Percentiles rank a stretch among this genome's conserved stretches.
Evolutionary conservation across 2,797 vertebrate species (phyloP).

Genomic region (Cichlasoma orientale): DNA sequence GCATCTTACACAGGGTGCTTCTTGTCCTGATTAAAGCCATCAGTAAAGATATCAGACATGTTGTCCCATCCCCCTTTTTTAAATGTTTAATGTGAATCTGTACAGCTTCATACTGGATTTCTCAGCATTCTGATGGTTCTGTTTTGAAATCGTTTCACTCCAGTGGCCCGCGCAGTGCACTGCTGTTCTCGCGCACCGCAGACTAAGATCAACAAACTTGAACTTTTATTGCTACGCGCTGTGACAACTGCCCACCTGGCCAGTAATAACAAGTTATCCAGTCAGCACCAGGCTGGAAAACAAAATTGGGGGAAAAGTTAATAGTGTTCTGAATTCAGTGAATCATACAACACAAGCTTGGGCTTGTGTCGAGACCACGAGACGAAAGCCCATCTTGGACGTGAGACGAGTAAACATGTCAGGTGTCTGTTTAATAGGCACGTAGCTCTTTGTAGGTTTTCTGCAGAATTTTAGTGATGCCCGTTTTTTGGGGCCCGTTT

Average conservation of each 20-base stretch:
- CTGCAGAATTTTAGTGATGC: background rate
- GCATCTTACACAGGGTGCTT: constrained; percentile 7
- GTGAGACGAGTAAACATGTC: background rate
- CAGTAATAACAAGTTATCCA: background rate
- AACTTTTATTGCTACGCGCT: background rate
- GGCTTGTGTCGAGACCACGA: background rate
- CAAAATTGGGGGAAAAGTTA: background rate
- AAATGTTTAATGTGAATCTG: background rate
- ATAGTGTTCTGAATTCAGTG: background rate
- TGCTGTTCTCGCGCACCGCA: background rate
- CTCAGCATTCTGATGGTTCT: background rate
- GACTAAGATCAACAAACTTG: background rate
- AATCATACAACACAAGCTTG: background rate
- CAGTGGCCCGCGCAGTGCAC: background rate
- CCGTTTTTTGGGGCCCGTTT: background rate
- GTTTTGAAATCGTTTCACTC: background rate
- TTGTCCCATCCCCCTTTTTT: background rate
- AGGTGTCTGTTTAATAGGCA: background rate
- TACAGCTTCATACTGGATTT: background rate
- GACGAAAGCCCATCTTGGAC: background rate
- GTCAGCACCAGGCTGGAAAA: background rate
- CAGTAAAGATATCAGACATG: background rate
- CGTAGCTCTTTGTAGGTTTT: background rate
- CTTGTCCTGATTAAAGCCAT: constrained; percentile 12
- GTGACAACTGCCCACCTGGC: background rate